A percentile compares a stretch with the other conserved stretches of the same genome.
phyloP scores from a whole-genome alignment of 2,113 vertebrate species.

The Eulemur rufifrons region DNA sequence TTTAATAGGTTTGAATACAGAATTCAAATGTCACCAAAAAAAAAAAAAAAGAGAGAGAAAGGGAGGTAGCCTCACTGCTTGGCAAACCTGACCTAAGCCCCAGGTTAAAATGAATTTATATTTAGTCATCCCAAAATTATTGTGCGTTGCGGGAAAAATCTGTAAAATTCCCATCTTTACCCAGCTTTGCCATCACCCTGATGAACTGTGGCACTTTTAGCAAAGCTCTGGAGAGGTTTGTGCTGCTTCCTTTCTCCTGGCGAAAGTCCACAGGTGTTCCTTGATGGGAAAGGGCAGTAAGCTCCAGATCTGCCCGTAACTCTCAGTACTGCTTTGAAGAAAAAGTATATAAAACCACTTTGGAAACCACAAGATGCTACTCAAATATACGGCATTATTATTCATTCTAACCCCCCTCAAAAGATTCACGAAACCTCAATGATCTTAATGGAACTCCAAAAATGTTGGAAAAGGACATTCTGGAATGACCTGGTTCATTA shows the following conservation, averaged over 20 bases:
- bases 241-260: background rate
- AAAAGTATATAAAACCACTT: background rate
- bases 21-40: background rate
- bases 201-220: background rate
- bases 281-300: background rate
- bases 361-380: background rate
- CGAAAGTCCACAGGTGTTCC: background rate
- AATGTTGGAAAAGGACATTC: background rate
- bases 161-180: background rate
- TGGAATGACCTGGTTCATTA: background rate
- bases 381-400: background rate
- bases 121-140: background rate
- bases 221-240: background rate
- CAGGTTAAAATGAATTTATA: background rate
- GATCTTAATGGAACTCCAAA: background rate
- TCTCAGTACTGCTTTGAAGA: background rate
- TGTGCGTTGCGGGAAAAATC: background rate
- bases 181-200: background rate
- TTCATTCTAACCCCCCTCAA: background rate
- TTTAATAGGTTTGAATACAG: background rate
- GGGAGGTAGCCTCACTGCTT: background rate
- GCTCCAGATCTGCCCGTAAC: background rate
- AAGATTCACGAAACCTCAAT: background rate
- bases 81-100: background rate
- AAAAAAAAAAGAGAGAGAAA: background rate